Evolutionary conservation across 2,113 vertebrate genomes (phyloP).

Genomic region (Cynocephalus volans): DNA sequence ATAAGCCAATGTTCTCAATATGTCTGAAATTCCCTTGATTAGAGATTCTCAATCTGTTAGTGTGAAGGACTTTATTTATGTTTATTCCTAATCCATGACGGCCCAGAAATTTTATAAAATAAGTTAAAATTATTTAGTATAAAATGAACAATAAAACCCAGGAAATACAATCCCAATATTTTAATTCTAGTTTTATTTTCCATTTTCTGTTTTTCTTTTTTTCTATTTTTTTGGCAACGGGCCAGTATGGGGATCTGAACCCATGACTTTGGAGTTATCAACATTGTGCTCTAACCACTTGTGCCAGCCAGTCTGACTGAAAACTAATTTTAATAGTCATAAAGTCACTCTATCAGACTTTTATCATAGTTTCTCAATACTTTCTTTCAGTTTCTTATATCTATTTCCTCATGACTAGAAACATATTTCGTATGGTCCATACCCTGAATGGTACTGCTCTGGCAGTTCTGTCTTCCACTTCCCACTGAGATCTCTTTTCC

Average conservation of each 20-base stretch:
- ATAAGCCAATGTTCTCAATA: not conserved
- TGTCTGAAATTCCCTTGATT: not conserved
- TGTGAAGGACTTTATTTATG: not conserved
- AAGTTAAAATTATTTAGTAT: not conserved
- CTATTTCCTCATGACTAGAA: not conserved
- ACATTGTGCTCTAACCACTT: too few species aligned
- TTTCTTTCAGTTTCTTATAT: not conserved
- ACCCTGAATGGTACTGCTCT: too few species aligned
- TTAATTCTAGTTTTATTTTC: not conserved
- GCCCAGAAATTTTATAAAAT: not conserved
- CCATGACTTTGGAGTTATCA: too few species aligned
- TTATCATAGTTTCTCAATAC: not conserved
- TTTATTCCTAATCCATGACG: not conserved
- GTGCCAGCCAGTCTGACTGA: too few species aligned
- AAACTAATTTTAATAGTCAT: not conserved
- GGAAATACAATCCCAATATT: not conserved
- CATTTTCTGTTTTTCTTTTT: too few species aligned
- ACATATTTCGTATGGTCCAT: not conserved
- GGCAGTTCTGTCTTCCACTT: not conserved
- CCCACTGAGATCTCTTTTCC: too few species aligned
- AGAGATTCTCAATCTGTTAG: not conserved
- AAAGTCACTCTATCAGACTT: not conserved
- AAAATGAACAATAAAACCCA: not conserved
- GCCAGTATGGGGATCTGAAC: too few species aligned
- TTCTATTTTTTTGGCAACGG: too few species aligned